A percentile compares a stretch with the other conserved stretches of the same genome.
Evolutionary conservation across 2,888 invertebrate species (phyloP).

Genomic region (Aporophyla nigra): DNA sequence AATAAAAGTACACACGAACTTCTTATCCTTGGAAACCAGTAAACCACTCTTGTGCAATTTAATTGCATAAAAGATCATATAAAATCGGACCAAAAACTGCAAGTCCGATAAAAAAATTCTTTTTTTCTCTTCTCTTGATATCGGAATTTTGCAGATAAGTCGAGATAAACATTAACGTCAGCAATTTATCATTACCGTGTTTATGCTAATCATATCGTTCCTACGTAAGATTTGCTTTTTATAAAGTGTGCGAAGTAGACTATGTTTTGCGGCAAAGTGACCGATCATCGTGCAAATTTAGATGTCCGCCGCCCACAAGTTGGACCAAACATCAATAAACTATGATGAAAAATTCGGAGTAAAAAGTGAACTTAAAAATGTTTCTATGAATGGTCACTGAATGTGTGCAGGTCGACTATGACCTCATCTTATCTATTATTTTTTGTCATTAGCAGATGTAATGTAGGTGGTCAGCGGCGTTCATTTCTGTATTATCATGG

Average conservation of each 20-base stretch:
- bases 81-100: slow-evolving; percentile 24
- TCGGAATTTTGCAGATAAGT: slow-evolving; percentile 64
- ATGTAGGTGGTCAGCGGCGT: slow-evolving; percentile 55
- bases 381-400: slow-evolving; percentile 69
- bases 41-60: slow-evolving; percentile 49
- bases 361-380: slow-evolving; percentile 63
- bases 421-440: slow-evolving; percentile 80
- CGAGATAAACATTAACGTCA: slow-evolving; percentile 68
- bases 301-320: slow-evolving; percentile 72
- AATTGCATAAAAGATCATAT: slow-evolving; percentile 56
- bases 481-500: slow-evolving; percentile 71
- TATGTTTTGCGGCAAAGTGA: slow-evolving; percentile 63
- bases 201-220: slow-evolving; percentile 17
- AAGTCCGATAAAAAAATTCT: slow-evolving; percentile 3
- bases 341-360: slow-evolving; percentile 65
- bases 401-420: slow-evolving; percentile 72
- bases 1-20: slow-evolving; percentile 54
- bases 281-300: slow-evolving; percentile 72
- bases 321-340: slow-evolving; percentile 71
- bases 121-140: too few relatives aligned
- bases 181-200: slow-evolving; percentile 53
- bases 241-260: slow-evolving; percentile 61
- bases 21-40: slow-evolving; percentile 68
- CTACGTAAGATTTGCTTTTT: slow-evolving; percentile 68
- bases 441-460: slow-evolving; percentile 79